Base-by-base conservation (phyloP, 2,797 vertebrate species). In the Anniella stebbinsi region DNA sequence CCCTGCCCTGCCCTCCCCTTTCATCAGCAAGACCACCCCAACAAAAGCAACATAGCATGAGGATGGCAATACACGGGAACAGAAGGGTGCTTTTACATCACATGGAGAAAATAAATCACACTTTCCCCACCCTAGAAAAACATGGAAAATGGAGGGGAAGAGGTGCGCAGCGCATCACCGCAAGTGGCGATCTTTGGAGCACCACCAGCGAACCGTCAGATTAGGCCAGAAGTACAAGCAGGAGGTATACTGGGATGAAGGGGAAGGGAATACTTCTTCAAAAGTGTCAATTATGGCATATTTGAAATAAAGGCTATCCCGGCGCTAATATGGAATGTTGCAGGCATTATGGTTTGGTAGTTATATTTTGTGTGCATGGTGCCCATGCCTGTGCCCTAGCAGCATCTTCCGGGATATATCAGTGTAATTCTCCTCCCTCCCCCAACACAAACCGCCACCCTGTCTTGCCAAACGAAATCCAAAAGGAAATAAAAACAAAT, bases 401-500 rank as follows among this genome's bases (percentile, higher is more conserved):
- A 85, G 80, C 87, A 57, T 57, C 73, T 3, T 13, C 57, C 76
- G 85, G 0, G 13, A 33, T 38, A 69, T 36, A 91, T 54, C 15
- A 2, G 0, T 36, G 75, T 85, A 89, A 88, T 23, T 51, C 13
- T 18, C 5, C 73, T 28, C 8, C 69, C 38, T 78, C 25, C 51
- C 82, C 73, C 66, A 45, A 45, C 45, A 45, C 60, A 63, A 63
- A 23, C 21, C 60, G 33, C 83, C 83, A 76, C 90, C 66, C 69
- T n/a, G 7, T 17, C 54, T 80, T 69, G n/a, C 75, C 63, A 11
- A 88, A 45, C 12, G 57, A 48, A 48, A 63, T 23, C 8, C 73
- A 9, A 38, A 45, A 73, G 6, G 94, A 45, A 67, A 89, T 85
- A 92, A 88, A 94, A 91, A 95, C 92, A 92, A 95, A 95, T 86